Evolutionary conservation across 2,888 invertebrate species (phyloP), one percentile per base, ranked within the genome.

Genomic region (Catocala nupta): DNA sequence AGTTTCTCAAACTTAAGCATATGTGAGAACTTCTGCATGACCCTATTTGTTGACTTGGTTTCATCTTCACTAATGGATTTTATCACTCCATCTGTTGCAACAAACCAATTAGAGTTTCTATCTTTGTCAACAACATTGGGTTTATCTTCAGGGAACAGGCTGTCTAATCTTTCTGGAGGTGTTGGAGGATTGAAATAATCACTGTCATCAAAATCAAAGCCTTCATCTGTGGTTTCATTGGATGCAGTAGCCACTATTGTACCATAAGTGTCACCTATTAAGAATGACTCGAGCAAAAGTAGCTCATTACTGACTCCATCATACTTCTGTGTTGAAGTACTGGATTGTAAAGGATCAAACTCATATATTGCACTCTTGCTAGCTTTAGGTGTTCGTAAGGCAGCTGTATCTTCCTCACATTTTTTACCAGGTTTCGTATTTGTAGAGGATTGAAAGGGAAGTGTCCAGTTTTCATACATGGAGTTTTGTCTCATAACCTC

Each of bases 231-330:
- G 61, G 79, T 86, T 48, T 94, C 94, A 8, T 89, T 90, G 12
- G 90, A 90, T 10, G 94, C 94, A 11, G 90, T 90, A 16, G 90
- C 91, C 10, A 94, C 94, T 53, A 96, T 94, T 50, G 95, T 95
- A 6, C 96, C 96, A 77, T 96, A 96, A 16, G 96, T 95, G 67
- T 96, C 97, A 45, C 96, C 96, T 65, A 96, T 96, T 9, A 97
- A 87, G 56, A 97, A 93, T 55, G 96, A 95, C 82, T 97, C 96
- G 33, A 97, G 82, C 25, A 96, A 82, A 73, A 96, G 86, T 48
- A 96, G 81, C 80, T 96, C 96, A 84, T 96, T 96, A 67, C 95
- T 96, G 67, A 95, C 72, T 25, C 93, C 93, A 8, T 89, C 88
- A 81, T 87, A 92, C 59, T 81, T 89, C 44, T 81, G 70, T 13